Conservation (phyloP, 1,140 invertebrate species). For the Hylyphantes graminicola region DNA sequence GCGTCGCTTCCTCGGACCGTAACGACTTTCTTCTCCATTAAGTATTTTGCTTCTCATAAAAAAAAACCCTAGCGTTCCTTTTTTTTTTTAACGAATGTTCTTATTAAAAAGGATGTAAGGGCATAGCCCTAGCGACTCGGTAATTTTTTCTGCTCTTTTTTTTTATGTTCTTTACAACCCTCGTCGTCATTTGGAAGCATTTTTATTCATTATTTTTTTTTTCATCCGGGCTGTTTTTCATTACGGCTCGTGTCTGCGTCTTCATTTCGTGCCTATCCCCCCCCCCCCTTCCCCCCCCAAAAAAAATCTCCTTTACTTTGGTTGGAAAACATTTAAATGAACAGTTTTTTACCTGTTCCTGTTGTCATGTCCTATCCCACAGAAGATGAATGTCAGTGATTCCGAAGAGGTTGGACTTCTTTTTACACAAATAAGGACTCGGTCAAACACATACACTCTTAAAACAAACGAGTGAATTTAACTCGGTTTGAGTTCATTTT, state of each 20-base stretch:
- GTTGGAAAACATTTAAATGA: too few relatives aligned
- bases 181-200: constrained; percentile 49
- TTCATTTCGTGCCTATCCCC: constrained; percentile 48
- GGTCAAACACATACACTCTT: too few relatives aligned
- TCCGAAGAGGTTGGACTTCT: too few relatives aligned
- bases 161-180: constrained; percentile 35
- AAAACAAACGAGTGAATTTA: too few relatives aligned
- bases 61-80: constrained; percentile 56
- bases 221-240: constrained; percentile 49
- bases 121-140: constrained; percentile 21
- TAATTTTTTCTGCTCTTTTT: constrained; percentile 15
- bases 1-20: constrained; percentile 45
- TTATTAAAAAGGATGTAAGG: constrained; percentile 61
- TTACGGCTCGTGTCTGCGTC: constrained; percentile 58
- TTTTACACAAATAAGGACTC: too few relatives aligned
- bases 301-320: too few relatives aligned
- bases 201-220: background rate
- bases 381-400: too few relatives aligned
- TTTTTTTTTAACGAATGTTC: constrained; percentile 61
- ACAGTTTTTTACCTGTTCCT: too few relatives aligned
- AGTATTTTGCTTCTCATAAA: constrained; percentile 60
- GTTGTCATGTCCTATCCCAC: too few relatives aligned
- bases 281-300: constrained; percentile 33
- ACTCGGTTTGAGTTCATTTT: too few relatives aligned
- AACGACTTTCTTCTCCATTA: constrained; percentile 61